Conservation (phyloP, 2,113 vertebrate species). For the Hemiprocne comata region DNA sequence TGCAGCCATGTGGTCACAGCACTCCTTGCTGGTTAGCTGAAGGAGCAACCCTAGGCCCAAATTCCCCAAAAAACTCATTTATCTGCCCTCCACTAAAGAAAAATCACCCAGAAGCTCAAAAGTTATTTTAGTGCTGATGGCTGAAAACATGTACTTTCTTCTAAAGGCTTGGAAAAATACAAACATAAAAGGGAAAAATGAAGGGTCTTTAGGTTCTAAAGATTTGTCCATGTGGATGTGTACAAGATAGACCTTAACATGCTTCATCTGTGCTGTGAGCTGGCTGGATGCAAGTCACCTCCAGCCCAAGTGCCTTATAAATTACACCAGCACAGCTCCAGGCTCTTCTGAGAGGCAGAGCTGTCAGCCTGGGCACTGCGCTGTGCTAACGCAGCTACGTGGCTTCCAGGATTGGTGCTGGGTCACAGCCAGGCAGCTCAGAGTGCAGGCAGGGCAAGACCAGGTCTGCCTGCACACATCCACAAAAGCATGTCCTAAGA, state of each 20-base stretch:
- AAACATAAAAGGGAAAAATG: neutral
- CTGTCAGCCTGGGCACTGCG: neutral
- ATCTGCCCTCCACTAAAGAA: neutral
- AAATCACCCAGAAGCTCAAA: neutral
- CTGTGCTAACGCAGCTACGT: accelerated
- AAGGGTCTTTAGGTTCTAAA: neutral
- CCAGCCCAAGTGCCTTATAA: neutral
- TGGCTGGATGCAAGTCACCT: neutral
- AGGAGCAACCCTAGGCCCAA: neutral
- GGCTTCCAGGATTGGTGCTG: neutral
- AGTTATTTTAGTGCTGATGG: neutral
- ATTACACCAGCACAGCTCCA: neutral
- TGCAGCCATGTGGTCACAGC: neutral
- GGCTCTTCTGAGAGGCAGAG: neutral
- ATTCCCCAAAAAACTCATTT: neutral
- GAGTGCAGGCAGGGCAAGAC: neutral
- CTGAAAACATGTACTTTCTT: neutral
- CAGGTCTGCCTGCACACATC: slow-evolving; percentile 25
- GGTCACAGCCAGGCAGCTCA: neutral
- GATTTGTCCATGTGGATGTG: neutral
- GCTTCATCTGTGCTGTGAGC: neutral
- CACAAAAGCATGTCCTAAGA: neutral
- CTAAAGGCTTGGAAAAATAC: neutral
- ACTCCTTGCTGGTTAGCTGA: neutral
- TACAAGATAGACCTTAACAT: neutral